Evolutionary conservation across 2,888 invertebrate species (phyloP).

Genomic region (Frankliniella fusca): DNA sequence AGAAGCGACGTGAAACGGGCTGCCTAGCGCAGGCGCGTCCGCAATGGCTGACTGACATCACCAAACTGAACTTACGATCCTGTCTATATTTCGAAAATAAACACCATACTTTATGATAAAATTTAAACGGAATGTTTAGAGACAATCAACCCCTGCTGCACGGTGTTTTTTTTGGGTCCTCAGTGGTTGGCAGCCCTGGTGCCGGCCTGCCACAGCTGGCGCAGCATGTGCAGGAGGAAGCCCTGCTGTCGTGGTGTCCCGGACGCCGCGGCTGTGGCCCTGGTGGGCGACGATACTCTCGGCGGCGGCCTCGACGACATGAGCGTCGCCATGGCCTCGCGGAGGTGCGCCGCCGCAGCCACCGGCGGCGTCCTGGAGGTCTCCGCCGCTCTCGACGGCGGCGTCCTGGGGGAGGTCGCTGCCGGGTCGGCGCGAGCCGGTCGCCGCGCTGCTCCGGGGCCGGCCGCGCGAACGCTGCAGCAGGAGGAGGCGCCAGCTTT

Average conservation of each 20-base stretch:
- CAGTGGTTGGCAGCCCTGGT: not conserved
- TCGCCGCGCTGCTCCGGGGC: too few species aligned
- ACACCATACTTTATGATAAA: too few species aligned
- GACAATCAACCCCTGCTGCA: too few species aligned
- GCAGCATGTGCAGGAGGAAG: not conserved
- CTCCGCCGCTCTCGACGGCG: not conserved
- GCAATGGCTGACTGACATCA: not conserved
- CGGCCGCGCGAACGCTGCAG: too few species aligned
- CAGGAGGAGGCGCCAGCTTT: too few species aligned
- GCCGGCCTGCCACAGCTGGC: slow-evolving; percentile 10
- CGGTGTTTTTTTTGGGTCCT: not conserved
- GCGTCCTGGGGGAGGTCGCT: not conserved
- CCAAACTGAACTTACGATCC: not conserved
- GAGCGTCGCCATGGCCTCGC: not conserved
- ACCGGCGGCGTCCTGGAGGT: not conserved
- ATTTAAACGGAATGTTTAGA: too few species aligned
- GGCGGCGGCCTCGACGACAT: not conserved
- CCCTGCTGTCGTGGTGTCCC: not conserved
- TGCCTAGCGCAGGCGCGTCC: not conserved
- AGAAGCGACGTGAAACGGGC: not conserved
- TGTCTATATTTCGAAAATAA: not conserved
- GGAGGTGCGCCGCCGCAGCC: not conserved
- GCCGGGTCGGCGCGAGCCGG: too few species aligned
- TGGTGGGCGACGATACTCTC: not conserved
- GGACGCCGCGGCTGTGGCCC: not conserved